These are phyloP conservation scores for Poeciliopsis infans DNA, from an alignment of 2,797 vertebrate genomes.

Conservation along the genomic window DNA sequence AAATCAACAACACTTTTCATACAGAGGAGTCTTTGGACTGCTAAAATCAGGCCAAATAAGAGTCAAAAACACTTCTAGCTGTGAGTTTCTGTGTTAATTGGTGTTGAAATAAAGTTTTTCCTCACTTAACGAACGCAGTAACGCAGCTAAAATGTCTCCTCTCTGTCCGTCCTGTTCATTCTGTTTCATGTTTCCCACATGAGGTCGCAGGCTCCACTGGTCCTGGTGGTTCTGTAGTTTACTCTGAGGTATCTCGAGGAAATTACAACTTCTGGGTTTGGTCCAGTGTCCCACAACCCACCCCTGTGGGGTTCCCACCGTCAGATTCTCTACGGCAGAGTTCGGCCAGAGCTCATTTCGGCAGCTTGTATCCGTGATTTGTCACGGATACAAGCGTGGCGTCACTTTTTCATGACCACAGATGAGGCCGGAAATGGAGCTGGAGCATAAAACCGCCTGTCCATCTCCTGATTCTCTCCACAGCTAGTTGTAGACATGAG, in stretches of 20 bases:
- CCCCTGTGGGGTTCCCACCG: background rate
- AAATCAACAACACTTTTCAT: background rate
- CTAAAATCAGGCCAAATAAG: background rate
- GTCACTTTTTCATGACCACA: background rate
- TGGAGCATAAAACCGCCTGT: background rate
- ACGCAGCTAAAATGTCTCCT: background rate
- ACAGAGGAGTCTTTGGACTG: background rate
- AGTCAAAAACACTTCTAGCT: background rate
- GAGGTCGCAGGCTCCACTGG: background rate
- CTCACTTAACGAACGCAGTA: background rate
- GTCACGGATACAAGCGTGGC: too few relatives aligned
- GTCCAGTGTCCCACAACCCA: background rate
- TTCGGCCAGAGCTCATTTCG: background rate
- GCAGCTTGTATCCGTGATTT: background rate
- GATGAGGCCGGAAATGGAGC: too few relatives aligned
- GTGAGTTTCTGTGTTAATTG: slow-evolving; percentile 1
- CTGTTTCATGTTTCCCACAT: background rate
- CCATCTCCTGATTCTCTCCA: background rate
- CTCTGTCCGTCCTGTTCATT: background rate
- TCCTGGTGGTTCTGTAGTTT: background rate
- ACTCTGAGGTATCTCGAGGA: background rate
- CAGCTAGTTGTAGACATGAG: background rate
- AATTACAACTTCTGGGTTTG: background rate
- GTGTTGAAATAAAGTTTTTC: background rate
- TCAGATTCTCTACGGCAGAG: background rate